phyloP scores from a whole-genome alignment of 2,888 invertebrate genomes.

The Drosophila maculinotata region DNA sequence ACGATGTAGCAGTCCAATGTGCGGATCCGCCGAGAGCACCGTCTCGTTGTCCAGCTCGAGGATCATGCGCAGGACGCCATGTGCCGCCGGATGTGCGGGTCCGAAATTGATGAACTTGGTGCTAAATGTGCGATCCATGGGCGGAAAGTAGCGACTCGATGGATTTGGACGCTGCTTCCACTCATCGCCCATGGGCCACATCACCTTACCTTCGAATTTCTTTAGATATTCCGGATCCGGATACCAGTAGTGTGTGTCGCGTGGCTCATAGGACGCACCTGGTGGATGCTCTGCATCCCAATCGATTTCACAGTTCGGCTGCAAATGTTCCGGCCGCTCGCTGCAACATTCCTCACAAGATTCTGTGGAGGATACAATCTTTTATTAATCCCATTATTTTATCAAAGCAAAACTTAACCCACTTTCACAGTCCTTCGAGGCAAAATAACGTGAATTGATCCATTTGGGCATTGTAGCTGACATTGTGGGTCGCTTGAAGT shows the following conservation, averaged over 20 bases:
- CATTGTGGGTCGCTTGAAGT: slow-evolving; percentile 31
- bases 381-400: background rate
- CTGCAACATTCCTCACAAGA: slow-evolving; percentile 13
- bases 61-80: slow-evolving; percentile 93
- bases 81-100: slow-evolving; percentile 96
- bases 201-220: slow-evolving; percentile 86
- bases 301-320: slow-evolving; percentile 18
- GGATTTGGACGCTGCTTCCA: slow-evolving; percentile 77
- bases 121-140: slow-evolving; percentile 87
- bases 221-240: slow-evolving; percentile 88
- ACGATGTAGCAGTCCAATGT: slow-evolving; percentile 94
- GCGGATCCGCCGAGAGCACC: slow-evolving; percentile 92
- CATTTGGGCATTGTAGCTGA: slow-evolving; percentile 25
- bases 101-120: slow-evolving; percentile 93
- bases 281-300: slow-evolving; percentile 27
- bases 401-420: background rate
- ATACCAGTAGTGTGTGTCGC: slow-evolving; percentile 85
- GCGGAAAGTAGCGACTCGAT: slow-evolving; percentile 80
- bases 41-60: slow-evolving; percentile 93
- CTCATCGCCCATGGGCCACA: slow-evolving; percentile 86
- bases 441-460: slow-evolving; percentile 41
- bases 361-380: slow-evolving; percentile 1
- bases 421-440: slow-evolving; percentile 30
- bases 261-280: slow-evolving; percentile 37
- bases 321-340: slow-evolving; percentile 2